A percentile compares a stretch with the other conserved stretches of the same genome.
phyloP scores from a whole-genome alignment of 2,113 vertebrate genomes.

The Gambusia holbrooki region DNA sequence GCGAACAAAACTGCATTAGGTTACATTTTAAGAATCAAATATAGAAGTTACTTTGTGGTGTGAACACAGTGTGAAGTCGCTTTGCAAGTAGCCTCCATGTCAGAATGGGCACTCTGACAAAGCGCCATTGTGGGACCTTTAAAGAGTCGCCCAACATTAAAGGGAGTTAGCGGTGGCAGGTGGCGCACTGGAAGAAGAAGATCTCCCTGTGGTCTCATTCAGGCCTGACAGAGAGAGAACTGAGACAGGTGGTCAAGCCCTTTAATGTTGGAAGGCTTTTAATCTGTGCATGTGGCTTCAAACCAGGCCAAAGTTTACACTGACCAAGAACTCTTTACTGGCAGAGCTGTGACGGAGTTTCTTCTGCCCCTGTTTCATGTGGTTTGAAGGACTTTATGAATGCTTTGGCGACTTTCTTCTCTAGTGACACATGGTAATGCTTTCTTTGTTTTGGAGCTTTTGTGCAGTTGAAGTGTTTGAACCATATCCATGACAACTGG shows the following conservation, averaged over 20 bases:
- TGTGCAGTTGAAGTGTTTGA: constrained; percentile 26
- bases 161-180: constrained; percentile 67
- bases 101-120: constrained; percentile 58
- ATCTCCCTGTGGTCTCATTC: constrained; percentile 74
- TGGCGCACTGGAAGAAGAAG: constrained; percentile 67
- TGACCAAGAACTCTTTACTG: constrained; percentile 59
- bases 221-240: constrained; percentile 62
- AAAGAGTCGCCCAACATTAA: constrained; percentile 65
- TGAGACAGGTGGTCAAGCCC: constrained; percentile 77
- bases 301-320: constrained; percentile 55
- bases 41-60: constrained; percentile 39
- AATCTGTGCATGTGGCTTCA: constrained; percentile 66
- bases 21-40: constrained; percentile 20
- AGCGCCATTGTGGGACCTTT: constrained; percentile 63
- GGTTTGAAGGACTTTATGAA: constrained; percentile 48
- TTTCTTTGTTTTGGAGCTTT: constrained; percentile 20
- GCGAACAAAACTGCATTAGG: background rate
- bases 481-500: constrained; percentile 60
- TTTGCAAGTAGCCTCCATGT: constrained; percentile 41
- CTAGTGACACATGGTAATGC: constrained; percentile 48
- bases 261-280: constrained; percentile 75
- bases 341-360: constrained; percentile 55
- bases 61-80: constrained; percentile 19
- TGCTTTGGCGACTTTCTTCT: constrained; percentile 47
- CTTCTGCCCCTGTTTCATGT: constrained; percentile 67